Evolutionary conservation across 2,113 vertebrate species (phyloP).

Genomic region (Noturus placidus): DNA sequence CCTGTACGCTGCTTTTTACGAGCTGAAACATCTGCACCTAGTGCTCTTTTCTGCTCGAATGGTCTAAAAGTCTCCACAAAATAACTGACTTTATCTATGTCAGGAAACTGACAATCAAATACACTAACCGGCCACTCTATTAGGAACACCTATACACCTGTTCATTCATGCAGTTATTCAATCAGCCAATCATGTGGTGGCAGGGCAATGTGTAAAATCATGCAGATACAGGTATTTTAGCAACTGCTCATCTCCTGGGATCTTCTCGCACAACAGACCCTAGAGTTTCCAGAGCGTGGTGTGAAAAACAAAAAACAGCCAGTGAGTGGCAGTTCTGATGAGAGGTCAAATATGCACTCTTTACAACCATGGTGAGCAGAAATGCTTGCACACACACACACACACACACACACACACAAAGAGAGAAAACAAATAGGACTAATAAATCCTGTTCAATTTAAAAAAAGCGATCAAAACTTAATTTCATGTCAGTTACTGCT

Average conservation of each 20-base stretch:
- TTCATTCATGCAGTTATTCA: neutral
- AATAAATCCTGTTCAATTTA: neutral
- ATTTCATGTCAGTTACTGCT: neutral
- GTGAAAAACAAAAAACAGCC: neutral
- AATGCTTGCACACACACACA: neutral
- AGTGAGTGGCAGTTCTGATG: neutral
- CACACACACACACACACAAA: neutral
- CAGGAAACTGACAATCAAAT: too few relatives aligned
- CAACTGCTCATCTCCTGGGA: neutral
- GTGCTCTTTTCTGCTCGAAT: too few relatives aligned
- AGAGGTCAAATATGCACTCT: neutral
- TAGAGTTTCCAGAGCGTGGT: neutral
- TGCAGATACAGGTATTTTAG: neutral
- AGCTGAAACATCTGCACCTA: too few relatives aligned
- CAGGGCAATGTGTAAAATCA: neutral
- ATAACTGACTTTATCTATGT: too few relatives aligned
- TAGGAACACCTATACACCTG: neutral
- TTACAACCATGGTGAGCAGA: neutral
- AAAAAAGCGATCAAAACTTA: neutral
- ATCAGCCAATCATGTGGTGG: neutral
- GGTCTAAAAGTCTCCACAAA: too few relatives aligned
- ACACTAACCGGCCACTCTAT: neutral
- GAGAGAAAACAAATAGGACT: neutral
- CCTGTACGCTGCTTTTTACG: neutral
- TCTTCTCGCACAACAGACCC: neutral